phyloP scores from a whole-genome alignment of 2,113 vertebrate genomes.

The Trichomycterus rosablanca region DNA sequence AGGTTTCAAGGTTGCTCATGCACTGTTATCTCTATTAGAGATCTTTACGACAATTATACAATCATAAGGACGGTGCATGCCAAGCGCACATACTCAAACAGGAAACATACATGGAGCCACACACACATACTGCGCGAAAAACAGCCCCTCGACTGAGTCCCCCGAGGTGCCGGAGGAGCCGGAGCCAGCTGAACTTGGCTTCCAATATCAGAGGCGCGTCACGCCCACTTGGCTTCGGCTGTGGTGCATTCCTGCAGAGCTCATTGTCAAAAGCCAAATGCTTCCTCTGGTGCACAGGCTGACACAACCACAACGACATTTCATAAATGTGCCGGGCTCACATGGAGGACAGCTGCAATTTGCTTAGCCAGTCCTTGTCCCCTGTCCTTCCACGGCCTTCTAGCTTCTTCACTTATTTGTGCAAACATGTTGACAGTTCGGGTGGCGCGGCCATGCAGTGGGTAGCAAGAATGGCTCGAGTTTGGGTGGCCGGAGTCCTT shows the following conservation, averaged over 20 bases:
- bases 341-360: slow-evolving; percentile 48
- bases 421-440: slow-evolving; percentile 3
- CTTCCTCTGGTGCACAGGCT: slow-evolving; percentile 66
- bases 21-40: slow-evolving; percentile 5
- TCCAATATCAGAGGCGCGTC: slow-evolving; percentile 57
- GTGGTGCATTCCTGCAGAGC: slow-evolving; percentile 72
- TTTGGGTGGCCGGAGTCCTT: no score
- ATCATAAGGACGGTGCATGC: slow-evolving; percentile 16
- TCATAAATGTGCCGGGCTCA: slow-evolving; percentile 61
- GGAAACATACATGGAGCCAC: slow-evolving; percentile 47
- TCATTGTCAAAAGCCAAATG: slow-evolving; percentile 72
- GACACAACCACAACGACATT: slow-evolving; percentile 64
- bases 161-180: slow-evolving; percentile 58
- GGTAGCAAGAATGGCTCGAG: no score
- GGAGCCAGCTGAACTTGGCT: slow-evolving; percentile 67
- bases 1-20: neutral
- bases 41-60: slow-evolving; percentile 21
- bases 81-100: slow-evolving; percentile 28
- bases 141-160: slow-evolving; percentile 51
- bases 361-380: slow-evolving; percentile 4
- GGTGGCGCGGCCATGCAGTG: no score
- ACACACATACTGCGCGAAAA: slow-evolving; percentile 55
- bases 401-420: neutral
- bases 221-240: slow-evolving; percentile 66
- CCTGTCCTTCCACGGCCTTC: slow-evolving; percentile 4